Conservation (phyloP, 2,113 vertebrate genomes). For the Oplegnathus fasciatus region DNA sequence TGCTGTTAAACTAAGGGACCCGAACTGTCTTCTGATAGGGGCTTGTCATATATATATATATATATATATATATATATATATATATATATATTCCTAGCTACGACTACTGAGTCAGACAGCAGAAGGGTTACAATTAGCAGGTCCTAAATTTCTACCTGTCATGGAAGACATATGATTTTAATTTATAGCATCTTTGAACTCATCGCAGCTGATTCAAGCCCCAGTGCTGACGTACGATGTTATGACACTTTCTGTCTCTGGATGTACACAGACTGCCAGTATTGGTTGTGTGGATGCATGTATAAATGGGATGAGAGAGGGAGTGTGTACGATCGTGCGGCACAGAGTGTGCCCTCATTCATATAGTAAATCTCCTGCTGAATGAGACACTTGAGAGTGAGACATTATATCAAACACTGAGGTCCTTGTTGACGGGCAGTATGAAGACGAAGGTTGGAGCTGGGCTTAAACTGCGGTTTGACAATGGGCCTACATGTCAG, state of each 20-base stretch:
- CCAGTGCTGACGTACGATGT: neutral
- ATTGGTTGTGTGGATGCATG: conserved; percentile 4
- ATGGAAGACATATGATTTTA: conserved; percentile 31
- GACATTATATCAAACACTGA: conserved; percentile 44
- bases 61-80: too few relatives aligned
- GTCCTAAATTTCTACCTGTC: neutral
- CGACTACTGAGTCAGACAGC: conserved; percentile 41
- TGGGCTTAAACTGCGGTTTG: conserved; percentile 36
- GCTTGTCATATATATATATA: too few relatives aligned
- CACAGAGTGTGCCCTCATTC: neutral
- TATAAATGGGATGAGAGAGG: neutral
- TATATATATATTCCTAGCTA: neutral
- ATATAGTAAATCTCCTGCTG: conserved; percentile 52
- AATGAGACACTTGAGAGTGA: conserved; percentile 57
- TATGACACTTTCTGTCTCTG: conserved; percentile 33
- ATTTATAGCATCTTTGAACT: conserved; percentile 53
- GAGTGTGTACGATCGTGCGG: neutral
- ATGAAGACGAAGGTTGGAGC: neutral
- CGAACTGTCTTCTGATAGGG: neutral
- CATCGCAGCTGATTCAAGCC: conserved; percentile 21
- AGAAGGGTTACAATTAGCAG: neutral
- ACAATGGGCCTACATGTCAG: conserved; percentile 33
- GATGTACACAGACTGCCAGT: conserved; percentile 13
- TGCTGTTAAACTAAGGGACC: neutral
- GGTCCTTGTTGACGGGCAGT: conserved; percentile 32